Base-by-base conservation (phyloP, 1,140 invertebrate genomes). In the Bombyx mori region DNA sequence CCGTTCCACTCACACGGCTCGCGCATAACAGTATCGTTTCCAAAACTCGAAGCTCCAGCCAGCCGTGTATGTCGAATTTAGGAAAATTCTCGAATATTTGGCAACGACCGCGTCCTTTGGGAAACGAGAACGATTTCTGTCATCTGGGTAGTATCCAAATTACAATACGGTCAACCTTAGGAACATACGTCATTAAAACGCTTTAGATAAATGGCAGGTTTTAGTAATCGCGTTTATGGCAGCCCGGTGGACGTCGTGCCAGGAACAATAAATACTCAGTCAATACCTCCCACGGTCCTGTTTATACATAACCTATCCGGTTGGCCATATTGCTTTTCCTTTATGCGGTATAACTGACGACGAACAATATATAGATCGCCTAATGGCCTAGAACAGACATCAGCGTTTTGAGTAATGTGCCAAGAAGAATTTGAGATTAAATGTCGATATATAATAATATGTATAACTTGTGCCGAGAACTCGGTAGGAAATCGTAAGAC, bases 111-210 rank as follows among this genome's bases (percentile, higher is more conserved):
- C 52, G 57, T 62, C 57, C 49, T 52, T 58, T 52, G 45, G 56
- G 62, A 54, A 63, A 54, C 57, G 61, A 61, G 63, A 72, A 57
- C 66, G 63, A 69, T 71, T 65, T 61, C 57, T 58, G 61, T 66
- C 66, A 58, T 10, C 50, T 8, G 50, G 50, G 26, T 62, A 62
- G 63, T 71, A 66, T 69, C 69, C 56, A 59, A 72, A 72, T 70
- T 73, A 72, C 62, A 69, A 71, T 66, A 66, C 64, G 62, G 54
- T 66, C 69, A 72, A 71, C 55, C 57, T 58, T 46, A 61, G 55
- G 62, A 70, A 61, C 62, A 69, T 77, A 73, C 71, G 67, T 76
- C 77, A 79, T 81, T 74, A 71, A 77, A 78, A 75, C 79, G 76
- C 81, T 80, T 76, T 73, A 71, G 66, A 69, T 58, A 74, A 80